Base-by-base conservation (phyloP, 2,888 invertebrate genomes). In the Lithophane socia region DNA sequence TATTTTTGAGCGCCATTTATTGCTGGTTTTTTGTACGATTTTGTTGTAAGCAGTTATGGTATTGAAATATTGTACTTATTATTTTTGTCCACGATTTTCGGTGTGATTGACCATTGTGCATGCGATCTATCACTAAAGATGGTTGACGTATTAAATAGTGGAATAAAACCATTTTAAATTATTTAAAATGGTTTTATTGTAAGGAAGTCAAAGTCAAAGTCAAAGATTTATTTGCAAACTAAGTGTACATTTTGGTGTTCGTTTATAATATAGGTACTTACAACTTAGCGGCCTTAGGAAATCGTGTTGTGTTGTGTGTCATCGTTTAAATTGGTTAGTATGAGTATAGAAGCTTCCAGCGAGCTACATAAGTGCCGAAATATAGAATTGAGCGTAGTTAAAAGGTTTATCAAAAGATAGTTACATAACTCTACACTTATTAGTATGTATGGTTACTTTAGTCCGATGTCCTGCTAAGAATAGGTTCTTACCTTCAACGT, bases 1-100 rank as follows among this genome's bases (percentile, higher is more conserved):
- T 91, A 92, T 92, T 92, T 47, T 90, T 84, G 90, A 87, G 88
- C 90, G 89, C 89, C 88, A 75, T 90, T 88, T 89, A 85, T n/a
- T n/a, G 87, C 89, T 87, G 87, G 88, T 91, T 91, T 89, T 83
- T 87, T 88, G 86, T 87, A 85, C 78, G 86, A 88, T 86, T 87
- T 87, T 85, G 84, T 86, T 86, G 75, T 89, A 87, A 88, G 88
- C 84, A 88, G 84, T 87, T 85, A 75, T 74, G 83, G 82, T 75
- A 83, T 88, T 90, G 84, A 86, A 82, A 82, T 84, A 80, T 84
- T 88, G n/a, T n/a, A n/a, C n/a, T n/a, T n/a, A 74, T 58, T 67
- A 71, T 54, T 87, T 88, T 89, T 84, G 84, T 86, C 79, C 83
- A 73, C 71, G 68, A 61, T 77, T 79, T 84, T 76, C 64, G 80